Conservation (phyloP, 2,797 vertebrate genomes). For the Sebastes iracundus region DNA sequence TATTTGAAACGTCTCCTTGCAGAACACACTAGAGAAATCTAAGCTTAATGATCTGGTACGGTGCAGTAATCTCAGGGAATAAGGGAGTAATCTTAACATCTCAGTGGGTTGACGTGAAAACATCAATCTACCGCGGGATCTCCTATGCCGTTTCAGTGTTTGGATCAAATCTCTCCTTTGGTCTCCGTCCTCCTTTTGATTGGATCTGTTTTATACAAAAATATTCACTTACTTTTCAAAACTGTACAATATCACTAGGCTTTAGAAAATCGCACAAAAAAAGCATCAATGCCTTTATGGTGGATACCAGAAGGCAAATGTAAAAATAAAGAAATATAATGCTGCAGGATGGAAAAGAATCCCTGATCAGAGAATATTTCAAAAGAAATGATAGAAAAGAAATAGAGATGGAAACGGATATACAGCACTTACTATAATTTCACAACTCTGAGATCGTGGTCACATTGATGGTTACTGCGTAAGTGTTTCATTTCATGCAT, state of each 20-base stretch:
- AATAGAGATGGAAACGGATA: not conserved
- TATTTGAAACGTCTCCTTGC: not conserved
- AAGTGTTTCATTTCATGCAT: constrained; percentile 52
- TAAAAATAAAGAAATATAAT: not conserved
- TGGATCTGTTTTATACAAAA: not conserved
- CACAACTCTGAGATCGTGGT: not conserved
- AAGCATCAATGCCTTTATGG: not conserved
- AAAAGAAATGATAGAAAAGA: not conserved
- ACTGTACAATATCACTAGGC: not conserved
- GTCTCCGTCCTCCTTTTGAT: not conserved
- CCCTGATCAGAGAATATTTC: not conserved
- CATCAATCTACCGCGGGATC: not conserved
- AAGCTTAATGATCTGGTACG: constrained; percentile 23
- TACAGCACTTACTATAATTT: constrained; percentile 4
- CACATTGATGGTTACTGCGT: not conserved
- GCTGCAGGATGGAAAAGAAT: not conserved
- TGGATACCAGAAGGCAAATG: not conserved
- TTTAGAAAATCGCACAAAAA: not conserved
- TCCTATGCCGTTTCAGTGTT: not conserved
- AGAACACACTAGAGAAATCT: constrained; percentile 6
- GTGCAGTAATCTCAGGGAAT: constrained; percentile 21
- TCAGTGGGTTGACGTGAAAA: constrained; percentile 11
- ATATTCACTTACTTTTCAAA: not conserved
- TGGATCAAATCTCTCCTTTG: not conserved
- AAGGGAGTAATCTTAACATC: constrained; percentile 25